phyloP scores from a whole-genome alignment of 2,797 vertebrate species.

The Melanotaenia parkinsoni region DNA sequence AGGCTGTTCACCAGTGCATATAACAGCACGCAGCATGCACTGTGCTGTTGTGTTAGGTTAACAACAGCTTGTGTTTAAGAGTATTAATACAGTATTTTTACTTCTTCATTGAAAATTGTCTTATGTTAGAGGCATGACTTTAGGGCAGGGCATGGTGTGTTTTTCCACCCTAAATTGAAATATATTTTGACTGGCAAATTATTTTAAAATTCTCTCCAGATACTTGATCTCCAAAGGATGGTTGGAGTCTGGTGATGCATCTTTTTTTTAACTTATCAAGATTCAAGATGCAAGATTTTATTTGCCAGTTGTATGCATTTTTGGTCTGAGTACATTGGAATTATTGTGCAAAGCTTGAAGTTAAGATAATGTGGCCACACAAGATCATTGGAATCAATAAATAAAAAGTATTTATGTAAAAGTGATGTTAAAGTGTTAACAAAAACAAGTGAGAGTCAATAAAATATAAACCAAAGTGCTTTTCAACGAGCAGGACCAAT shows the following conservation, averaged over 20 bases:
- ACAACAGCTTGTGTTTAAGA: constrained; percentile 1
- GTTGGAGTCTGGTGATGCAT: not conserved
- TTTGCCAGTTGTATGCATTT: no score
- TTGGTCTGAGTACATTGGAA: no score
- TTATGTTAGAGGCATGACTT: not conserved
- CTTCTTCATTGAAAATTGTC: not conserved
- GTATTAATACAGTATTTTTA: not conserved
- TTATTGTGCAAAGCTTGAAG: no score
- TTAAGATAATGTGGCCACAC: no score
- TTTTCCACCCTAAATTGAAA: not conserved
- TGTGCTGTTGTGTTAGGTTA: not conserved
- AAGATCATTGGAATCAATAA: no score
- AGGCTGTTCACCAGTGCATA: constrained; percentile 27
- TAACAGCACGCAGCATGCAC: constrained; percentile 2
- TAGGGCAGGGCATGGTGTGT: not conserved
- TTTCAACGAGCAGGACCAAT: no score
- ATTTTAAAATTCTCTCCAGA: not conserved
- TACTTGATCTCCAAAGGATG: not conserved
- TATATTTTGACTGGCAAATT: not conserved
- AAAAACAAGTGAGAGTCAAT: no score
- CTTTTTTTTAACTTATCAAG: not conserved
- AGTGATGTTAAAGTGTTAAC: no score
- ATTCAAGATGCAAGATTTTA: no score
- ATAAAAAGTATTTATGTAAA: no score
- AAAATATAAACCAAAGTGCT: no score